Evolutionary conservation across 2,113 vertebrate species (phyloP), one percentile per base, ranked within the genome.

Genomic region (Austrofundulus limnaeus): DNA sequence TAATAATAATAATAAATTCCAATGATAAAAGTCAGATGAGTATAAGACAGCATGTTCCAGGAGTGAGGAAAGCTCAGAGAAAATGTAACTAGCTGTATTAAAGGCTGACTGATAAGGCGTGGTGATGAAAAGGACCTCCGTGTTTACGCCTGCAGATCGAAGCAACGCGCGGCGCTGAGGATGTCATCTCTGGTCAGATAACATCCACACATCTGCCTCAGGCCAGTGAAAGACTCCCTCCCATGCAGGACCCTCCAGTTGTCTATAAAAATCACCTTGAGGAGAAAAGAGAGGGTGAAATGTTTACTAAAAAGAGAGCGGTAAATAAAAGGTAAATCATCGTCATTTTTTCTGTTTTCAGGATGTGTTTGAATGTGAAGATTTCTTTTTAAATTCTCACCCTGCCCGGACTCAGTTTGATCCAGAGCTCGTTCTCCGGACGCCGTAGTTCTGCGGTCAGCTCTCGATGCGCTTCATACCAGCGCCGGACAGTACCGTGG

Each of bases 201-300:
- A 70, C 96, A 98, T 31, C 96, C 97, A 2, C 97, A 98, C 17
- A 98, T 90, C 74, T 95, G 94, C 43, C 95, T 91, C 70, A 91
- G 88, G 2, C 95, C 96, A 0, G 93, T 97, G 90, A 98, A 98
- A 0, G 95, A 94, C 28, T 98, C 96, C 56, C 96, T 90, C 1
- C 95, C 96, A 0, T 97, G 96, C 77, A 98, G 85, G 7, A 97
- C 92, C 0, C 94, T 91, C 95, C 95, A 97, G 90, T 98, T 98
- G 70, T 97, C 96, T 15, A 97, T 83, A 61, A 97, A 96, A 65
- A 97, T 78, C 0, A 94, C 95, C 96, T 98, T 21, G 19, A 37
- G 16, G 13, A 47, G 25, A 69, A 47, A 72, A 34, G 5, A 34
- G 5, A 34, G 8, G 31, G 31, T 5, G 9, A 34, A 34, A 5